These are phyloP conservation scores for Synanceia verrucosa DNA, from an alignment of 2,797 vertebrate genomes.

Conservation along the genomic window DNA sequence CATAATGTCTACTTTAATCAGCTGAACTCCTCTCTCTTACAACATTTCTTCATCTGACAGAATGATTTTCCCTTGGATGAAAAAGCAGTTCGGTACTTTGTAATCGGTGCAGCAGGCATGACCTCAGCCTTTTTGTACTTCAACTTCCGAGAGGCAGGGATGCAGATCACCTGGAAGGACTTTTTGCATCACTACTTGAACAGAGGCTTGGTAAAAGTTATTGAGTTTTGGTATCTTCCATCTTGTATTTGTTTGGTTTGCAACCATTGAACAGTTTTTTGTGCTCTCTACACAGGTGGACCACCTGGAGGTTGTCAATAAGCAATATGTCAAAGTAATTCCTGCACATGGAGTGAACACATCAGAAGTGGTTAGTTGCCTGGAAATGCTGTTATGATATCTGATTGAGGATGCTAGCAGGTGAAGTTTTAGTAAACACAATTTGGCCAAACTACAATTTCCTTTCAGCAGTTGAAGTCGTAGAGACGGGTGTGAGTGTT, in stretches of 20 bases:
- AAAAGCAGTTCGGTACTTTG: constrained; percentile 70
- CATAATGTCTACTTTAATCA: neutral
- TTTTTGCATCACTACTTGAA: constrained; percentile 83
- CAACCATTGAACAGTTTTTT: neutral
- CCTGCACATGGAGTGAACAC: constrained; percentile 88
- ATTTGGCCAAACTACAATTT: neutral
- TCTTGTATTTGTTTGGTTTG: constrained; percentile 1
- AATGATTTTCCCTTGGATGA: constrained; percentile 80
- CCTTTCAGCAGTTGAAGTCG: too few relatives aligned
- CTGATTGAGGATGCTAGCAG: neutral
- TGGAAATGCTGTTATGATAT: neutral
- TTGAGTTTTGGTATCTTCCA: neutral
- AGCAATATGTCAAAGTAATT: constrained; percentile 93
- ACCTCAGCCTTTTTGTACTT: constrained; percentile 77
- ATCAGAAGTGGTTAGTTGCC: constrained; percentile 74
- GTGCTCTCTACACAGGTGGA: constrained; percentile 83
- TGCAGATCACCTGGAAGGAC: constrained; percentile 86
- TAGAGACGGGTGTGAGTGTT: too few relatives aligned
- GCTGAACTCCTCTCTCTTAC: neutral
- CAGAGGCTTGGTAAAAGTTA: constrained; percentile 80
- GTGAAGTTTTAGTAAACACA: neutral
- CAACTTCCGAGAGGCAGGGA: constrained; percentile 77
- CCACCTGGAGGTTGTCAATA: constrained; percentile 94
- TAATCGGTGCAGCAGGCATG: constrained; percentile 75
- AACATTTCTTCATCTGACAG: constrained; percentile 53